Evolutionary conservation across 2,888 invertebrate genomes (phyloP).

Genomic region (Caenorhabditis drosophilae): DNA sequence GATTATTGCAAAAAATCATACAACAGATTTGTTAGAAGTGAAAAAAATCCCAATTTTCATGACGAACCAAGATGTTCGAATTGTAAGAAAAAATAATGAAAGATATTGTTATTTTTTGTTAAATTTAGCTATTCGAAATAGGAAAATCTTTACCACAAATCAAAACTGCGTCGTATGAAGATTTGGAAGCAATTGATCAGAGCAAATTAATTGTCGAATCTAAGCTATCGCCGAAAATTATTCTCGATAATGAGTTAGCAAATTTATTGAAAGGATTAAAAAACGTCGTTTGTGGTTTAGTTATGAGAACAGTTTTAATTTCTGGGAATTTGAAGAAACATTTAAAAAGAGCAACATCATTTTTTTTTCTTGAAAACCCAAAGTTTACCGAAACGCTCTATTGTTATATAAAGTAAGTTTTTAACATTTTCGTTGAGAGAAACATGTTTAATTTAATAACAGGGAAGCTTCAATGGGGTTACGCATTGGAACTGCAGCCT

Average conservation of each 20-base stretch:
- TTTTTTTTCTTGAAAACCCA: constrained; percentile 37
- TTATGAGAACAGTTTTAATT: constrained; percentile 26
- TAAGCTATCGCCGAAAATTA: constrained; percentile 4
- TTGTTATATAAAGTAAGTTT: constrained; percentile 21
- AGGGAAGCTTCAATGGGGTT: constrained; percentile 34
- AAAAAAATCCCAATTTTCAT: constrained; percentile 23
- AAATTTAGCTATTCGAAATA: constrained; percentile 37
- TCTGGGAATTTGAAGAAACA: constrained; percentile 29
- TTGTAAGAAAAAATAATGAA: constrained; percentile 10
- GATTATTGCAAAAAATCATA: constrained; percentile 16
- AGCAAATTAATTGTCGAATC: constrained; percentile 14
- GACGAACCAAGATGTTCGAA: constrained; percentile 8
- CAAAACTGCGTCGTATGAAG: constrained; percentile 15
- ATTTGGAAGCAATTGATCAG: constrained; percentile 21
- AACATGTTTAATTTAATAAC: neutral
- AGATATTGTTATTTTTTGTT: neutral
- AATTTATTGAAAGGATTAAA: constrained; percentile 12
- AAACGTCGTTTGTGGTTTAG: constrained; percentile 32
- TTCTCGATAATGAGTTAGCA: constrained; percentile 13
- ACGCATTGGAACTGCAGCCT: constrained; percentile 14
- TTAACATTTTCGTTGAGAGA: neutral
- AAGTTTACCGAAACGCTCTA: constrained; percentile 22
- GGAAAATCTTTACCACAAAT: constrained; percentile 33
- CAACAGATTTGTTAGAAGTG: constrained; percentile 6
- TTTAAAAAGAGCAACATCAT: constrained; percentile 21